Conservation (phyloP, 2,888 invertebrate species). For the Carabus problematicus region DNA sequence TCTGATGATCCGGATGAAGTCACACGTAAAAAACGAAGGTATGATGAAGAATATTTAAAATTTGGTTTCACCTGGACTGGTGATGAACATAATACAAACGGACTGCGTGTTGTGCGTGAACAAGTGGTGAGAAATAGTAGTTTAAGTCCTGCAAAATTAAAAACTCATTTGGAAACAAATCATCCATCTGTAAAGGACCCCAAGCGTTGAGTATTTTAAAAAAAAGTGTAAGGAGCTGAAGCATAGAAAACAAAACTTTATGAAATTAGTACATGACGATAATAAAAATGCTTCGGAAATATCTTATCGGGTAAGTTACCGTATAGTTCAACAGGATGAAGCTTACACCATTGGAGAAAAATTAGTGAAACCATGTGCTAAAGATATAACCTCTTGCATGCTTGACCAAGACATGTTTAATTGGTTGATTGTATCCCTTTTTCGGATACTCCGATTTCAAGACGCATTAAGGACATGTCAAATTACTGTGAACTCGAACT, state of each 20-base stretch:
- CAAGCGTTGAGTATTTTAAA: background rate
- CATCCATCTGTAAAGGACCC: background rate
- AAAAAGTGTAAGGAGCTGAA: background rate
- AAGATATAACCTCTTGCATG: slow-evolving; percentile 49
- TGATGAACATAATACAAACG: background rate
- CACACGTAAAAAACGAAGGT: too few relatives aligned
- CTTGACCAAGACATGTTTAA: slow-evolving; percentile 50
- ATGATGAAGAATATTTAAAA: too few relatives aligned
- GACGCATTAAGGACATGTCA: too few relatives aligned
- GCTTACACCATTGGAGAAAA: slow-evolving; percentile 51
- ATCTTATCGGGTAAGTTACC: slow-evolving; percentile 1
- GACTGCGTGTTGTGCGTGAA: background rate
- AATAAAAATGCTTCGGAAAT: background rate
- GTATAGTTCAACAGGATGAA: slow-evolving; percentile 42
- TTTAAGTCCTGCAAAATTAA: background rate
- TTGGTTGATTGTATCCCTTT: slow-evolving; percentile 50
- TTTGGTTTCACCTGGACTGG: too few relatives aligned
- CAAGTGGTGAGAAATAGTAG: background rate
- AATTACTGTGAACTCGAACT: slow-evolving; percentile 49
- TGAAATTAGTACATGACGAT: background rate
- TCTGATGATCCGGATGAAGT: too few relatives aligned
- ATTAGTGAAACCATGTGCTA: slow-evolving; percentile 46
- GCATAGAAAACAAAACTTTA: background rate
- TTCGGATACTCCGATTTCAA: slow-evolving; percentile 51
- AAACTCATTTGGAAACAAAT: background rate